These are phyloP conservation scores for Astyanax mexicanus DNA, from an alignment of 2,797 vertebrate species.

Conservation along the genomic window DNA sequence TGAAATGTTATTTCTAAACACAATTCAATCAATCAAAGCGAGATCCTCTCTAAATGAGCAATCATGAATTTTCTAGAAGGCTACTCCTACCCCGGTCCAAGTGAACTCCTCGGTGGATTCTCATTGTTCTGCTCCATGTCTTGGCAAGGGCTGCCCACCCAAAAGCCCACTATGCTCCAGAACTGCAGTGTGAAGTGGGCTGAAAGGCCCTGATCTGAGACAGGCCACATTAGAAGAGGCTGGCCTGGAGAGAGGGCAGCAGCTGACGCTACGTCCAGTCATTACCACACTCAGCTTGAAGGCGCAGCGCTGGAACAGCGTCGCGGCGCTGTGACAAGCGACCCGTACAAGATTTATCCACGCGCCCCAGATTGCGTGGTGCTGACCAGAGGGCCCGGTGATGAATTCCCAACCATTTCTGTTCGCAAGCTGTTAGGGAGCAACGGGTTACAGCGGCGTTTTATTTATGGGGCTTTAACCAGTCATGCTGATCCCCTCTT, in stretches of 20 bases:
- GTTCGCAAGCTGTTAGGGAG: slow-evolving; percentile 55
- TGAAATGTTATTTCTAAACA: background rate
- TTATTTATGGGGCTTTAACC: slow-evolving; percentile 62
- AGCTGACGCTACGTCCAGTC: slow-evolving; percentile 51
- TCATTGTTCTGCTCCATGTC: background rate
- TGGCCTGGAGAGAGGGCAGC: slow-evolving; percentile 51
- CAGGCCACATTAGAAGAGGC: slow-evolving; percentile 50
- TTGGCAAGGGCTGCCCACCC: slow-evolving; percentile 35
- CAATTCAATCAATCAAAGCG: background rate
- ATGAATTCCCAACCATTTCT: slow-evolving; percentile 59
- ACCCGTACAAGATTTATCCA: slow-evolving; percentile 58
- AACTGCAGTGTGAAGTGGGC: slow-evolving; percentile 33
- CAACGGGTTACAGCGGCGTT: slow-evolving; percentile 53
- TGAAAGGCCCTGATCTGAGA: slow-evolving; percentile 46
- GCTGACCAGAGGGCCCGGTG: slow-evolving; percentile 56
- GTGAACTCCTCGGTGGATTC: slow-evolving; percentile 33
- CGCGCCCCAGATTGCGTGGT: slow-evolving; percentile 48
- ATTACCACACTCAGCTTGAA: slow-evolving; percentile 51
- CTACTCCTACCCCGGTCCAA: slow-evolving; percentile 3
- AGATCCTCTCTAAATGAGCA: slow-evolving; percentile 14
- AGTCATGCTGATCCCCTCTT: slow-evolving; percentile 43
- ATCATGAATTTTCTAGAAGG: slow-evolving; percentile 7
- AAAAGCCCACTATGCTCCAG: slow-evolving; percentile 29
- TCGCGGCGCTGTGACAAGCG: slow-evolving; percentile 46
- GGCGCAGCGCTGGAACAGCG: slow-evolving; percentile 45